These are phyloP conservation scores for Gallinago solitaria DNA, from an alignment of 2,797 vertebrate genomes.

Conservation along the genomic window DNA sequence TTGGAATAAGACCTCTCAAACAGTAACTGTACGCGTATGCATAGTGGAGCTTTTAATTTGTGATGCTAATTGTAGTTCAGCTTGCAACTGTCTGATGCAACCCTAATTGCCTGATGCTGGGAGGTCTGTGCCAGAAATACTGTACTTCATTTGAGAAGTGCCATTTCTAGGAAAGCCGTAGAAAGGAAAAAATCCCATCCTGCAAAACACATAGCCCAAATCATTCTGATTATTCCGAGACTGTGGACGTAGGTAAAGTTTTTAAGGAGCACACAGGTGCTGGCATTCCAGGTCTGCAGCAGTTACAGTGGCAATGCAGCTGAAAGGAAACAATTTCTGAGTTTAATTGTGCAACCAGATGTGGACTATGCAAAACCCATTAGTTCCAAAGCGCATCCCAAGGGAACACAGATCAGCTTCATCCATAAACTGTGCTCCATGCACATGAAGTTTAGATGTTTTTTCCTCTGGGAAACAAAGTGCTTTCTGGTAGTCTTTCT, in stretches of 20 bases:
- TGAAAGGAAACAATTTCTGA: conserved; percentile 49
- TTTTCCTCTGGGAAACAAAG: conserved; percentile 56
- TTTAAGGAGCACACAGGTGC: background rate
- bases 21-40: background rate
- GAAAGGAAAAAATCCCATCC: background rate
- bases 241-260: background rate
- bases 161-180: conserved; percentile 11
- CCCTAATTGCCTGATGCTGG: conserved; percentile 16
- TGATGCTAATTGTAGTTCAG: conserved; percentile 25
- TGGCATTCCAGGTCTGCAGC: conserved; percentile 3
- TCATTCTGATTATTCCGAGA: background rate
- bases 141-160: background rate
- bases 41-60: conserved; percentile 11
- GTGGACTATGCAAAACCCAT: conserved; percentile 56
- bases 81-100: conserved; percentile 22
- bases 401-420: conserved; percentile 33
- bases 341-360: conserved; percentile 74
- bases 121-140: conserved; percentile 19
- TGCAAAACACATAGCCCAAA: background rate
- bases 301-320: background rate
- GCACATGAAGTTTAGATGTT: conserved; percentile 3
- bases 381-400: conserved; percentile 45
- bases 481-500: conserved; percentile 29
- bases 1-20: background rate
- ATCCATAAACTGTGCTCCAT: background rate